These are phyloP conservation scores for Nematolebias whitei DNA, from an alignment of 2,113 vertebrate genomes.

Conservation along the genomic window DNA sequence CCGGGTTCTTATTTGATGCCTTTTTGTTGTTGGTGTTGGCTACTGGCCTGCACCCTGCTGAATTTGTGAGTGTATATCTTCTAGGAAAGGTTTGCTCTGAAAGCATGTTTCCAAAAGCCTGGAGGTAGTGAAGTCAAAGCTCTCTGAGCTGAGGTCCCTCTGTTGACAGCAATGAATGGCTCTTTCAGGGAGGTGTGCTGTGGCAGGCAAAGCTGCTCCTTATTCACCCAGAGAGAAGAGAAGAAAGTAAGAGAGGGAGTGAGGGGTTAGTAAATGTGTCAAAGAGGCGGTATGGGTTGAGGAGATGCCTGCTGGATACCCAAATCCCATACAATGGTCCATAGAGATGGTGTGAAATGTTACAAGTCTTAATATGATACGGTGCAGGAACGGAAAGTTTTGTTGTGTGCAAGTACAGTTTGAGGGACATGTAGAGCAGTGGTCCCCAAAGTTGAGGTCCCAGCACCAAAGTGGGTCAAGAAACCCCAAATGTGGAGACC, in stretches of 20 bases:
- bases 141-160: conserved; percentile 57
- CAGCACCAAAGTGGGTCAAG: too few species aligned
- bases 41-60: neutral
- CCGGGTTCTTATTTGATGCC: conserved; percentile 13
- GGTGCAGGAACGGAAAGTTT: neutral
- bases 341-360: conserved; percentile 45
- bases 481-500: too few species aligned
- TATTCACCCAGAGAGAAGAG: conserved; percentile 44
- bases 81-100: conserved; percentile 57
- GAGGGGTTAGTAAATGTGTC: conserved; percentile 23
- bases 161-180: conserved; percentile 64
- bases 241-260: conserved; percentile 53
- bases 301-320: conserved; percentile 32
- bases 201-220: conserved; percentile 44
- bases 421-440: too few species aligned
- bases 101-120: conserved; percentile 40
- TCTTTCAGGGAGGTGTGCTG: conserved; percentile 61
- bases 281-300: conserved; percentile 38
- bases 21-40: conserved; percentile 1
- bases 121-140: conserved; percentile 42
- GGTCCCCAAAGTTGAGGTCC: too few species aligned
- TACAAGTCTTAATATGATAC: conserved; percentile 39
- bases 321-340: conserved; percentile 55
- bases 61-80: conserved; percentile 36
- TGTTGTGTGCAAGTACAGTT: too few species aligned